Conservation (phyloP, 2,888 invertebrate genomes). For the Drosophila kokeensis region DNA sequence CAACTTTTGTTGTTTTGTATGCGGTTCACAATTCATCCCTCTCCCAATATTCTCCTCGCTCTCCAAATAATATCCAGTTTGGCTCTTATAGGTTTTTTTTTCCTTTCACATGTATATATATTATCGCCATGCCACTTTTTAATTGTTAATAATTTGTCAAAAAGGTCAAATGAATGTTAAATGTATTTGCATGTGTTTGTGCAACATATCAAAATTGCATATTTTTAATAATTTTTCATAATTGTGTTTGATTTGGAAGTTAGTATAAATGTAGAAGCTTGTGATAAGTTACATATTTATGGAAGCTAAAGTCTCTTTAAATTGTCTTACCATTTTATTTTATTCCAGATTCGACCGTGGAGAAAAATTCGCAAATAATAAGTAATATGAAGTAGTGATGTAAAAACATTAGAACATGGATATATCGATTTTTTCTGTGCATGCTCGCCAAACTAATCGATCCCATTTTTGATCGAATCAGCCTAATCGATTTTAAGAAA, state of each 20-base stretch:
- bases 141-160: constrained; percentile 7
- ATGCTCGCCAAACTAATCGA: not conserved
- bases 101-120: not conserved
- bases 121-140: not conserved
- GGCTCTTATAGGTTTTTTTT: not conserved
- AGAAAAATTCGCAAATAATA: constrained; percentile 18
- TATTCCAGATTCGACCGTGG: constrained; percentile 14
- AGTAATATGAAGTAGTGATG: constrained; percentile 32
- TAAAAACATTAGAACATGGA: not conserved
- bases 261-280: not conserved
- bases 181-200: constrained; percentile 9
- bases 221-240: constrained; percentile 3
- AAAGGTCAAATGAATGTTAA: constrained; percentile 61
- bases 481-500: not conserved
- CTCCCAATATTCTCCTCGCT: not conserved
- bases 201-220: not conserved
- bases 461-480: not conserved
- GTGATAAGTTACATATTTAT: not conserved
- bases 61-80: not conserved
- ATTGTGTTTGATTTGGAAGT: not conserved
- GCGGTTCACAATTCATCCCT: not conserved
- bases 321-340: constrained; percentile 39
- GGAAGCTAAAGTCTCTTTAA: not conserved
- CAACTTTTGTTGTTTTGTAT: constrained; percentile 5
- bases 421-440: constrained; percentile 1